phyloP scores from a whole-genome alignment of 2,113 vertebrate genomes.

The Noctilio leporinus region DNA sequence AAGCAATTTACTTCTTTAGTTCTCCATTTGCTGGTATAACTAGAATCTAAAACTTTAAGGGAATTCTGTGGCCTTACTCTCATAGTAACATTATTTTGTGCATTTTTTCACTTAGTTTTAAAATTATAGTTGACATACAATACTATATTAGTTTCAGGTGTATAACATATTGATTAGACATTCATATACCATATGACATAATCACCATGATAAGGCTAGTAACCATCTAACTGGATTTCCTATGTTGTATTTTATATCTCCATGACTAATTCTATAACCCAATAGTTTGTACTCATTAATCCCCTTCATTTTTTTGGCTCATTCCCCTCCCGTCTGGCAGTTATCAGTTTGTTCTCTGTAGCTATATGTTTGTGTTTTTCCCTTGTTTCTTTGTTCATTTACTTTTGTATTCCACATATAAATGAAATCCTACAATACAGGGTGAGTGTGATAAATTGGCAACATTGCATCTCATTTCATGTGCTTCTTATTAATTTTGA shows the following conservation, averaged over 20 bases:
- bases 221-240: background rate
- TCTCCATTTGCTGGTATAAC: slow-evolving; percentile 12
- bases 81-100: slow-evolving; percentile 1
- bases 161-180: background rate
- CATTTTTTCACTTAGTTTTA: background rate
- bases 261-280: background rate
- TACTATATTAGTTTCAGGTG: background rate
- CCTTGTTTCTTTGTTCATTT: background rate
- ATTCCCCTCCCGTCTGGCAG: background rate
- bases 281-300: background rate
- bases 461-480: no score
- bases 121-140: background rate
- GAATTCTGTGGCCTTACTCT: background rate
- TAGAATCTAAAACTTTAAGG: background rate
- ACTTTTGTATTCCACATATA: background rate
- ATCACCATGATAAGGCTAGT: background rate
- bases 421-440: background rate
- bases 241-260: background rate
- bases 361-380: background rate
- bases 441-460: no score
- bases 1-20: slow-evolving; percentile 26
- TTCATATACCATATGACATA: background rate
- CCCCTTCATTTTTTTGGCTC: background rate
- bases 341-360: background rate
- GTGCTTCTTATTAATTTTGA: no score